Base-by-base conservation (phyloP, 2,888 invertebrate species). In the Morpho helenor region DNA sequence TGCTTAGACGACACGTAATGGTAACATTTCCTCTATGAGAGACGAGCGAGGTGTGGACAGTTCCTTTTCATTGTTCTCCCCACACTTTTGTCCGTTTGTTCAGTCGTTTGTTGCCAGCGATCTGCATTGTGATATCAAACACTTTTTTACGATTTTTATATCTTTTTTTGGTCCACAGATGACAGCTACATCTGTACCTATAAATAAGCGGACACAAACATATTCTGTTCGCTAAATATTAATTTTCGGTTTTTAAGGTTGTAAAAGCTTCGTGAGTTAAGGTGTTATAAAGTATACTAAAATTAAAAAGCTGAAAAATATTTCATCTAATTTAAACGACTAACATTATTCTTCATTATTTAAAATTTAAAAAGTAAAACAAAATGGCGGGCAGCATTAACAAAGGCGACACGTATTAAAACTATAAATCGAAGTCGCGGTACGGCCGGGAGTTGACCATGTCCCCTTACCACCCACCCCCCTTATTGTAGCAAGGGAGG, bases 31-130 rank as follows among this genome's bases (percentile, higher is more conserved):
- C 52, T 56, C 39, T 62, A 59, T 57, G 53, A 54, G 72, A 69
- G 66, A 74, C 76, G 76, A 71, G 74, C 69, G 76, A 77, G 79
- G 81, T 84, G 84, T 84, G 82, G 84, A 84, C 84, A 48, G 54
- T 83, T 82, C 73, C 82, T 81, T 81, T 74, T 76, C 67, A 73
- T 79, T 76, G 74, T 74, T 48, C 60, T 61, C 67, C 65, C 65
- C 61, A 68, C 68, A 70, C 71, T 65, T 69, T 76, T 72, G 68
- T 69, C 59, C 59, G 56, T 52, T 55, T 59, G 52, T 53, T 42
- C 39, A 49, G 43, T 16, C 49, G 56, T 48, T 50, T 46, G 58
- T 54, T 40, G 31, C 44, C 51, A 54, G 56, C 61, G 61, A 63
- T 52, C 54, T 61, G 63, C 63, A 61, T 63, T 63, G 63, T 63